Percentiles rank a stretch among this genome's conserved stretches.
phyloP scores from a whole-genome alignment of 2,113 vertebrate genomes.

The Cyprinodon brontotheroides region DNA sequence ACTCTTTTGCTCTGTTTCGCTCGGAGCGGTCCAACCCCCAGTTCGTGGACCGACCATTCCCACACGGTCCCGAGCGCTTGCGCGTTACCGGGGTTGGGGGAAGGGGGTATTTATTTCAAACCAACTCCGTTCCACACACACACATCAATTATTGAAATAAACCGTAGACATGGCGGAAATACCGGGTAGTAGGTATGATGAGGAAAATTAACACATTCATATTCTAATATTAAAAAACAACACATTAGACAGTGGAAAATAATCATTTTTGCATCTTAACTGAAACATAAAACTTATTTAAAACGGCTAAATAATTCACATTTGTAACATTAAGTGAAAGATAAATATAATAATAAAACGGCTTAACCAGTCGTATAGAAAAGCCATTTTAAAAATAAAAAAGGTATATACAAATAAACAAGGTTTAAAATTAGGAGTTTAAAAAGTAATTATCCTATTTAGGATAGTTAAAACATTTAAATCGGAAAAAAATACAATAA shows the following conservation, averaged over 20 bases:
- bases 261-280: not conserved
- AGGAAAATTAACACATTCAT: not conserved
- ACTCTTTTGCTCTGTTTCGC: conserved; percentile 88
- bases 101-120: conserved; percentile 69
- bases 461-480: not conserved
- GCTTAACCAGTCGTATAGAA: not conserved
- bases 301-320: not conserved
- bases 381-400: not conserved
- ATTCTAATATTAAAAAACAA: not conserved
- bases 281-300: not conserved
- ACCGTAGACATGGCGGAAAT: conserved; percentile 7
- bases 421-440: not conserved
- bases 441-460: not conserved
- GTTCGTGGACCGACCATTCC: conserved; percentile 86
- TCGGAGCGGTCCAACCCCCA: conserved; percentile 91
- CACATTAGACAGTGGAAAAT: not conserved
- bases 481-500: no score
- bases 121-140: conserved; percentile 35
- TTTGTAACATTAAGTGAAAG: not conserved
- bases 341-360: not conserved
- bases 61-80: conserved; percentile 88
- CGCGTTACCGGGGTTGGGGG: conserved; percentile 82
- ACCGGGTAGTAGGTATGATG: not conserved
- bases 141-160: conserved; percentile 47
- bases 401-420: not conserved